phyloP scores from a whole-genome alignment of 1,140 invertebrate species.

The Camponotus pennsylvanicus region DNA sequence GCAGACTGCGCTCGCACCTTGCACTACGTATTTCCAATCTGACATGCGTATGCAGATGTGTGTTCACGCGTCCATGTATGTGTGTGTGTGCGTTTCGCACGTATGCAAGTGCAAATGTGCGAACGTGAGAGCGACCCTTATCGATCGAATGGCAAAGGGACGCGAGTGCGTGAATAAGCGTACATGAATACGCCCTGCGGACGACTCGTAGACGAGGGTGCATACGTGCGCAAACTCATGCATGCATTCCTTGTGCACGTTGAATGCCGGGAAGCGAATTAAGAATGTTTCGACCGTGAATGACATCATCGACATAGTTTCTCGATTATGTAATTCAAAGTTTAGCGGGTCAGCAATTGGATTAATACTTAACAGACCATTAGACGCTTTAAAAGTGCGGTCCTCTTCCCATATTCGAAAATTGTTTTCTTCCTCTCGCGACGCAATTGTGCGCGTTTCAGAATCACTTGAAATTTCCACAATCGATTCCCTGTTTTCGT shows the following conservation, averaged over 20 bases:
- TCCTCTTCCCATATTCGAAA: neutral
- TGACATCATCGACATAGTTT: neutral
- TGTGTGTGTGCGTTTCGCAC: neutral
- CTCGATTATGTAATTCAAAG: neutral
- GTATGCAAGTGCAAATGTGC: neutral
- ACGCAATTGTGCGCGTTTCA: neutral
- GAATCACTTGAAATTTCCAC: neutral
- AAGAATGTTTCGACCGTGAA: constrained; percentile 6
- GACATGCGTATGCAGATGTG: neutral
- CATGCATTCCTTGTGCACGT: neutral
- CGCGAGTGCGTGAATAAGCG: neutral
- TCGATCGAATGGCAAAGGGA: constrained; percentile 27
- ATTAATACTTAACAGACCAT: neutral
- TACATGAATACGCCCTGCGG: neutral
- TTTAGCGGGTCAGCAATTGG: neutral
- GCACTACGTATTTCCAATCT: constrained; percentile 12
- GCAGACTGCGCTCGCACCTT: constrained; percentile 54
- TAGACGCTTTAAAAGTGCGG: too few species aligned
- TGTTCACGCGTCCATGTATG: neutral
- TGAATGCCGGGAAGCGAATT: neutral
- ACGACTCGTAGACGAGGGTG: neutral
- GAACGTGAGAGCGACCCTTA: constrained; percentile 34
- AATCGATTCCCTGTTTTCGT: neutral
- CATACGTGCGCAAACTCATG: neutral
- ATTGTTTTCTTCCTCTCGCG: neutral